Evolutionary conservation across 2,888 invertebrate species (phyloP), one percentile per base, ranked within the genome.

Genomic region (Germaria angustata): DNA sequence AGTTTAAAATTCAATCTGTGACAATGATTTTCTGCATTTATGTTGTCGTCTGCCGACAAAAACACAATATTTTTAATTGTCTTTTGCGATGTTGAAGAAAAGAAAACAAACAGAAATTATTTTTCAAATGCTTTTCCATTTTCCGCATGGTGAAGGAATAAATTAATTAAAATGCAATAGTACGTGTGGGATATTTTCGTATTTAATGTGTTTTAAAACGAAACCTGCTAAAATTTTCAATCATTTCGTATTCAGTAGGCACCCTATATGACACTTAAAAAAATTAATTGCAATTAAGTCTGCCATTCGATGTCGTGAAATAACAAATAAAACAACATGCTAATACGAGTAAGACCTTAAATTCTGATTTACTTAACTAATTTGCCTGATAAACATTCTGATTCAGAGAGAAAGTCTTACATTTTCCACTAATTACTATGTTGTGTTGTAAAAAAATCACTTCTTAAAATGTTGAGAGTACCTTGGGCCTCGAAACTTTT

Each of bases 111-210:
- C 17, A 69, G 53, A 55, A 69, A 8, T 7, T 4, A 34, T 36
- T 34, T 36, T 20, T 22, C n/a, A 66, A 66, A 51, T 66, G 11
- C 13, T 34, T 49, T 63, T 13, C 20, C 20, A 22, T 8, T 49
- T 49, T 32, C 13, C 13, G 11, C n/a, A 36, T 34, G 22, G 9
- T 6, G 6, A 17, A 17, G n/a, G n/a, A n/a, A n/a, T 34, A 22
- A 44, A 65, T 72, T 59, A 61, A 72, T 61, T 49, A 36, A 49
- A 51, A 49, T 28, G 39, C 72, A 61, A 24, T 51, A 28, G 39
- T 39, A 39, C 61, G 51, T 61, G 39, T 72, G 49, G 51, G 39
- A 28, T 9, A 72, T 61, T 39, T 59, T 11, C 11, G 22, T 15
- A 36, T 51, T 59, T 49, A 59, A 61, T 61, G 34, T 20, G 39